Conservation (phyloP, 2,888 invertebrate species). For the Drosophila affinis region DNA sequence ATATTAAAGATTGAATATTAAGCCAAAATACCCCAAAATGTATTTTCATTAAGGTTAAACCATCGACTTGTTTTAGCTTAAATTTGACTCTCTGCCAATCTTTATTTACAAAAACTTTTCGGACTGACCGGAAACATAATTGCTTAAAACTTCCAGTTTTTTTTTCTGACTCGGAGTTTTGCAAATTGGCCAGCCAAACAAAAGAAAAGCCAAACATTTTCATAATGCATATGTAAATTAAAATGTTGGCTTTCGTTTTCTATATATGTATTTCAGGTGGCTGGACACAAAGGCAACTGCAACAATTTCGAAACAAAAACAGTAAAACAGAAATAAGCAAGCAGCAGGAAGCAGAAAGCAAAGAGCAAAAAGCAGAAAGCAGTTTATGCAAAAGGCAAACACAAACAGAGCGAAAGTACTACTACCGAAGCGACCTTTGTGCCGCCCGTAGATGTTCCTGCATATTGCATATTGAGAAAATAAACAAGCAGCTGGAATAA, state of each 20-base stretch:
- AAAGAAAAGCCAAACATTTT: slow-evolving; percentile 21
- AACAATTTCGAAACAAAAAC: slow-evolving; percentile 18
- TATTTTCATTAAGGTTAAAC: neutral
- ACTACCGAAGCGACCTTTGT: slow-evolving; percentile 3
- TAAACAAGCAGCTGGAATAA: slow-evolving; percentile 37
- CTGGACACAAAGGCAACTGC: slow-evolving; percentile 39
- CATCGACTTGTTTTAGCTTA: neutral
- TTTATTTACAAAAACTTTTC: neutral
- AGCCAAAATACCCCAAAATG: too few relatives aligned
- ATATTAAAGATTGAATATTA: neutral
- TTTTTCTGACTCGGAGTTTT: slow-evolving; percentile 2
- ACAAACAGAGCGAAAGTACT: slow-evolving; percentile 1
- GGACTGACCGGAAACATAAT: slow-evolving; percentile 3
- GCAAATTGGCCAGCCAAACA: slow-evolving; percentile 15
- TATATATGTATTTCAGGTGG: slow-evolving; percentile 49
- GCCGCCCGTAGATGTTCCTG: neutral
- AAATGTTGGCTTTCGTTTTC: slow-evolving; percentile 32
- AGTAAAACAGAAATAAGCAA: slow-evolving; percentile 11
- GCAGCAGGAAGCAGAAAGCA: slow-evolving; percentile 1
- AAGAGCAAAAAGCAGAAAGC: slow-evolving; percentile 9
- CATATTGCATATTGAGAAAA: slow-evolving; percentile 31
- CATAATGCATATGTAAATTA: slow-evolving; percentile 37
- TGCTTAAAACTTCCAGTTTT: neutral
- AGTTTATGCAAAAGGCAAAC: slow-evolving; percentile 29
- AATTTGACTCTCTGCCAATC: neutral